Base-by-base conservation (phyloP, 2,113 vertebrate genomes). In the Dendrocopos noguchii region DNA sequence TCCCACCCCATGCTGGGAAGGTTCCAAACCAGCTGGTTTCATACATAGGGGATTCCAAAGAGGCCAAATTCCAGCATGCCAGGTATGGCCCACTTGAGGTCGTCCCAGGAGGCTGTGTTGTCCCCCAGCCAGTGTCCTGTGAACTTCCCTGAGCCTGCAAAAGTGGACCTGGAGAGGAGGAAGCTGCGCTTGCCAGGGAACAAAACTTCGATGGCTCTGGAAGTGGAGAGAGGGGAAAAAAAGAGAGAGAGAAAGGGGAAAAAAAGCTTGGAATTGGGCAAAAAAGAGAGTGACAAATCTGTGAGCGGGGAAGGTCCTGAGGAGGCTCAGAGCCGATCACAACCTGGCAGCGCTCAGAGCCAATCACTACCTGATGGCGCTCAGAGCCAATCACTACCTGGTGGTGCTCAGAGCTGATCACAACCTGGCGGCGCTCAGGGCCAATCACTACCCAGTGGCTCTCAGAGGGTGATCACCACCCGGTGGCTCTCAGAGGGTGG, bases 91-190 rank as follows among this genome's bases (percentile, higher is more conserved):
- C 98, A 99, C 59, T 97, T 98, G 12, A 99, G 98, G 94, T 99
- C 98, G 15, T 98, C 98, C 99, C 99, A 99, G 56, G 98, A 98
- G 77, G 99, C 99, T 25, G 95, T 91, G 4, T 99, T 99, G 96
- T 99, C 99, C 20, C 99, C 99, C 67, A 99, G 94, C 99, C 99
- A 99, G 90, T 99, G 99, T 71, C 98, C 98, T 31, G 98, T 94
- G 94, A 98, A 98, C 87, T 99, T 99, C 33, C 99, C 99, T 21
- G 98, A 98, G 22, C 99, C 99, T 31, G 98, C 98, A 95, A 99
- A 99, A 44, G 99, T 99, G n/a, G 99, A 99, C 42, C 42, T 42
- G 42, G 42, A 42, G 42, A 42, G 42, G 42, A 42, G 42, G 42
- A 42, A 42, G 42, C 98, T 98, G 82, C 99, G 98, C 56, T 98